Evolutionary conservation across 2,113 vertebrate species (phyloP).

Genomic region (Podocnemis expansa): DNA sequence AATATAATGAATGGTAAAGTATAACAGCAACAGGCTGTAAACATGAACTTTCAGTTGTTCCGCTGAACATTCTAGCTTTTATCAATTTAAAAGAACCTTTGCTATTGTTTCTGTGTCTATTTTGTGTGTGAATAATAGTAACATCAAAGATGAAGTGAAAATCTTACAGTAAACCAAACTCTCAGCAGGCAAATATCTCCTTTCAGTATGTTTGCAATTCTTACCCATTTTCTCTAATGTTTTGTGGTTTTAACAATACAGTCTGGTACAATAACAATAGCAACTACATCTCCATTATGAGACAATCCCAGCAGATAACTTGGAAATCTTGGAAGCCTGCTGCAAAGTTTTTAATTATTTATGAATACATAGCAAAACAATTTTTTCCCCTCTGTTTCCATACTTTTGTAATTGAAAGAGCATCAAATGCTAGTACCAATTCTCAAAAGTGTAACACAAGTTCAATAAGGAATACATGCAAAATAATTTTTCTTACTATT

Average conservation of each 20-base stretch:
- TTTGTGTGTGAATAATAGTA: conserved; percentile 11
- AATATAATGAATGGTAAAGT: not conserved
- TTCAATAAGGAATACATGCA: not conserved
- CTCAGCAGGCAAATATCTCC: conserved; percentile 34
- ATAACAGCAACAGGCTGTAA: not conserved
- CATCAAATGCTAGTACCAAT: conserved; percentile 9
- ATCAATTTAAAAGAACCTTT: not conserved
- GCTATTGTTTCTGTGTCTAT: not conserved
- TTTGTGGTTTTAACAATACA: conserved; percentile 6
- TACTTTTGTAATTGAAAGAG: conserved; percentile 39
- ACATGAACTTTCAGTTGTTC: conserved; percentile 4
- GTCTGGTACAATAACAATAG: conserved; percentile 6
- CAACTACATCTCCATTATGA: not conserved
- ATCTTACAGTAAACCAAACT: conserved; percentile 12
- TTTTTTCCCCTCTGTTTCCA: conserved; percentile 11
- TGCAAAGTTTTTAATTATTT: conserved; percentile 45
- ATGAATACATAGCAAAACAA: conserved; percentile 22
- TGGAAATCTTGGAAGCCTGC: conserved; percentile 16
- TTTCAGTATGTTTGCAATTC: conserved; percentile 34
- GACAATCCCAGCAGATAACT: not conserved
- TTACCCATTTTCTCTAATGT: conserved; percentile 16
- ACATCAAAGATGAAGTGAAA: conserved; percentile 4
- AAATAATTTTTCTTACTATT: not conserved
- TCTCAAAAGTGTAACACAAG: not conserved
- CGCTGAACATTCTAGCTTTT: not conserved